Base-by-base conservation (phyloP, 2,888 invertebrate genomes). In the Chloromyia formosa region DNA sequence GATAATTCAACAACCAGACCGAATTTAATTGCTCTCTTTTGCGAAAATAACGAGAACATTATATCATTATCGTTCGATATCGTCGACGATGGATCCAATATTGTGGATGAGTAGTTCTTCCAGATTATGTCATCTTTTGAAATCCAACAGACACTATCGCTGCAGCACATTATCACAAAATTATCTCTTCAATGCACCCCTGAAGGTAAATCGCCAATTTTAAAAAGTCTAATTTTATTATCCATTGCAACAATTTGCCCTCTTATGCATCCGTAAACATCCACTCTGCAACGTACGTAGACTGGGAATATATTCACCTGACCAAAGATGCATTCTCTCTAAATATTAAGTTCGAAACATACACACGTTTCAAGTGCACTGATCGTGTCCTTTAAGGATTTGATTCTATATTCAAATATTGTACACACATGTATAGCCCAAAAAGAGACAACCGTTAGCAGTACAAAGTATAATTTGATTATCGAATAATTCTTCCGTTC, bases 401-500 rank as follows among this genome's bases (percentile, higher is more conserved):
- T 35, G 27, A 35, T 35, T 35, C 27, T 35, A 35, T 35, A 7
- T 35, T 35, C 27, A 35, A 2, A n/a, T n/a, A n/a, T n/a, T 2
- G 27, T 35, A 35, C 27, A 35, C 27, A 35, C 27, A 35, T 49
- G 49, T 3, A 49, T 49, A 49, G 12, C 49, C 49, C 16, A n/a
- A n/a, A 12, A n/a, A 49, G 49, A 49, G 3, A 49, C 49, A n/a
- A 5, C 10, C 49, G 49, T 9, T n/a, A 56, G 10, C 56, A 3
- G 5, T 56, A 18, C 56, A 56, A n/a, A 64, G 20, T 20, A 12
- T 66, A 66, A 66, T 66, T 49, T 16, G 45, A 66, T 66, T 66
- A 66, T 49, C 23, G 35, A 66, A 66, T 66, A 49, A 66, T 12
- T 66, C 66, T 66, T 66, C 66, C 66, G 35, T 66, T 45, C 49